Conservation (phyloP, 1,140 invertebrate species). For the Drosophila hydei region DNA sequence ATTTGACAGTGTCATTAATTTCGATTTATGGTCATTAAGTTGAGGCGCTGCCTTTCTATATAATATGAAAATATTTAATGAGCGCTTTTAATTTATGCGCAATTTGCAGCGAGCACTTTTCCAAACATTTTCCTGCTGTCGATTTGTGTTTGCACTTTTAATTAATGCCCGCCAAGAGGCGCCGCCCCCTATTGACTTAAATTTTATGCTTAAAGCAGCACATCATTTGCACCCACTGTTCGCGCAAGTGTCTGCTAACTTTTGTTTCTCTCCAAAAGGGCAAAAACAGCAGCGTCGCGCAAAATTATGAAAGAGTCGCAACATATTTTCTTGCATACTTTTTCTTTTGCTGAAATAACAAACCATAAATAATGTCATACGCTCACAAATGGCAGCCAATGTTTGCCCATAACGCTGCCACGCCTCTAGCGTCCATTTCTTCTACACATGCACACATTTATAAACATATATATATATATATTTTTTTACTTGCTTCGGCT, state of each 20-base stretch:
- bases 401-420: conserved; percentile 50
- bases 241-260: conserved; percentile 22
- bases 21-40: conserved; percentile 81
- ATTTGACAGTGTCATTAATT: conserved; percentile 72
- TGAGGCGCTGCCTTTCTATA: conserved; percentile 59
- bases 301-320: conserved; percentile 81
- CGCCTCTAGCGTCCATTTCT: conserved; percentile 54
- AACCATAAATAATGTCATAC: conserved; percentile 83
- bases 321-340: conserved; percentile 80
- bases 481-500: conserved; percentile 57
- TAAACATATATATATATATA: conserved; percentile 10
- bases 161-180: conserved; percentile 52
- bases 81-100: conserved; percentile 72
- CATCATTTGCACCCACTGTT: conserved; percentile 28
- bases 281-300: conserved; percentile 9
- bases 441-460: conserved; percentile 7
- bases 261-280: conserved; percentile 50
- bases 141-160: conserved; percentile 65
- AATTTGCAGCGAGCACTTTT: conserved; percentile 31
- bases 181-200: conserved; percentile 45
- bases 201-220: conserved; percentile 63
- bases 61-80: conserved; percentile 71
- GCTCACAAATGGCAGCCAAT: conserved; percentile 79
- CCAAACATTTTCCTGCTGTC: conserved; percentile 38
- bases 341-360: conserved; percentile 71